Percentiles rank a stretch among this genome's conserved stretches.
Evolutionary conservation across 1,140 invertebrate species (phyloP).

Genomic region (Idris sp.): DNA sequence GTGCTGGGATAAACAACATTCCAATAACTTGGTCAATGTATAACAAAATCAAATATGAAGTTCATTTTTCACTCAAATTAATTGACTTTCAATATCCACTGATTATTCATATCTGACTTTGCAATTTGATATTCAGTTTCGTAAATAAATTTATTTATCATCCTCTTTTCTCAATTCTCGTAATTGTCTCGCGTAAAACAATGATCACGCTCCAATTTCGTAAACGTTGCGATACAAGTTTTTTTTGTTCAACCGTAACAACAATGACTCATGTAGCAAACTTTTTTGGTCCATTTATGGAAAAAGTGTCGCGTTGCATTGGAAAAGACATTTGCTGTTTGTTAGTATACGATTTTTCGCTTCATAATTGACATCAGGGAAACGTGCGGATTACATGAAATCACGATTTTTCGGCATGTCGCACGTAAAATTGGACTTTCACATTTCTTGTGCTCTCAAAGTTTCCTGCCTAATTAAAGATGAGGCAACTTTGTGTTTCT

Average conservation of each 20-base stretch:
- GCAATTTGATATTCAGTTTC: no score
- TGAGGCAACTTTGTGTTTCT: constrained; percentile 21
- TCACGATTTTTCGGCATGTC: constrained; percentile 58
- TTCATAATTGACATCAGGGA: constrained; percentile 47
- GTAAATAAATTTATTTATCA: no score
- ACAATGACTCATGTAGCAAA: constrained; percentile 10
- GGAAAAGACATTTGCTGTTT: constrained; percentile 18
- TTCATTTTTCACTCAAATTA: not conserved
- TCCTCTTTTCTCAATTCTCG: no score
- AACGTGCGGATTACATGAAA: constrained; percentile 42
- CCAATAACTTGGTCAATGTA: not conserved
- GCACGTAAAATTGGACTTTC: constrained; percentile 46
- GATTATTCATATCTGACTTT: no score
- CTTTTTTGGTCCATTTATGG: constrained; percentile 5
- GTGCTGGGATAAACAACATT: constrained; percentile 1
- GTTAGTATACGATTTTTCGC: constrained; percentile 30
- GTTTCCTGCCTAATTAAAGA: constrained; percentile 38
- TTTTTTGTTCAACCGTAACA: constrained; percentile 30
- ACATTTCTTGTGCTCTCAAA: constrained; percentile 40
- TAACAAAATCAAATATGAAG: constrained; percentile 5
- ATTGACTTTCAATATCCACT: no score
- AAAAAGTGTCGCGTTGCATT: constrained; percentile 29
- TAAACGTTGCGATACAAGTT: constrained; percentile 23
- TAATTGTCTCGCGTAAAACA: no score
- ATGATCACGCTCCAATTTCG: constrained; percentile 17